Base-by-base conservation (phyloP, 2,888 invertebrate species). In the Chirona hameri region DNA sequence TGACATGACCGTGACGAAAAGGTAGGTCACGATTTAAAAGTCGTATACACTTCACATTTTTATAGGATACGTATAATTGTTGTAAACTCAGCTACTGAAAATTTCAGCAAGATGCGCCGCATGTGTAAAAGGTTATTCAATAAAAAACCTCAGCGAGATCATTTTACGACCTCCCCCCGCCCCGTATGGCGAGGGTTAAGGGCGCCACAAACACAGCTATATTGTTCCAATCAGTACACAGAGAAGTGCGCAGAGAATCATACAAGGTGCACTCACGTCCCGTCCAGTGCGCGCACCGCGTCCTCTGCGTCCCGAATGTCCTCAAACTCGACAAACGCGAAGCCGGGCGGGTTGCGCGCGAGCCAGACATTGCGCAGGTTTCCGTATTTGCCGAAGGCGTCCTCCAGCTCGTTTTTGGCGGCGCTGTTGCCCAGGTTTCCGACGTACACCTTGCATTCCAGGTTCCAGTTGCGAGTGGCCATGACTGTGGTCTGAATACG, bases 301-400 rank as follows among this genome's bases (percentile, higher is more conserved):
- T 96, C 95, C 88, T 95, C 94, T n/a, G 96, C 95, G 88, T 96
- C 96, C 84, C 96, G 90, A n/a, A 93, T 92, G 87, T 97, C 96
- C 89, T 96, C 95, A 88, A 92, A 96, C 88, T 96, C 95, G 7
- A 95, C 94, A 88, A 96, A 96, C 0, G 95, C 95, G 89, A 96
- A 95, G 31, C 95, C 97, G 10, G 96, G 96, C 79, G 96, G 97
- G 87, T 97, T 96, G 86, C 96, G 90, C 0, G 97, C 97, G 82
- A 97, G 96, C 97, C 97, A 97, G 81, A 97, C 96, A 89, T 96
- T 97, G 86, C 94, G 91, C 85, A 97, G 91, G 79, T 94, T 94
- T 15, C 97, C 97, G 88, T 95, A 97, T 88, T 95, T 94, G 83
- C 92, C 91, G 88, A 97, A 97, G 18, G 94, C 92, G 86, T 93